Base-by-base conservation (phyloP, 2,888 invertebrate genomes). In the Drosophila kambysellisi region DNA sequence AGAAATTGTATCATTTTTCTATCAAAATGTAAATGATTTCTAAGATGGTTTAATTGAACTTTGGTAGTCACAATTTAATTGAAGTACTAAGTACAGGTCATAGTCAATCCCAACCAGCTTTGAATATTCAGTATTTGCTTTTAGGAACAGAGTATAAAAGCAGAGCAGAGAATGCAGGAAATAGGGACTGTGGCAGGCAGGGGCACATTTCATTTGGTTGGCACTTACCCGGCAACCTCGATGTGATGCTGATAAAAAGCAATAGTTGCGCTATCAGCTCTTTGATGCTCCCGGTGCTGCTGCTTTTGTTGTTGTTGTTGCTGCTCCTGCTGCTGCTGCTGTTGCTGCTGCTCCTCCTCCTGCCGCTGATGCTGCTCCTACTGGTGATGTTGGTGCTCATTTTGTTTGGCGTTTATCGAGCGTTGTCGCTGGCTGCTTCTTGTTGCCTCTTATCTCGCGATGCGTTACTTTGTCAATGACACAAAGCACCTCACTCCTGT, bases 221-320 rank as follows among this genome's bases (percentile, higher is more conserved):
- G 76, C 75, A 91, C 91, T 91, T 91, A 91, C 91, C 91, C 87
- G 90, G 82, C 78, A 91, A 91, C 81, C 75, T 63, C 64, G 87
- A 84, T 87, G 88, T 83, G 82, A 90, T 84, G 91, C 91, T 84
- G 90, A 88, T 88, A 82, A 89, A 69, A 71, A 85, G 86, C 85
- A 86, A 83, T 85, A 87, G 82, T 81, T 87, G 84, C 61, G 77
- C 72, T 77, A 83, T 83, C 83, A 75, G 63, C 70, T 65, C 64
- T 62, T 65, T 74, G 74, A 73, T 81, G 73, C 66, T 70, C 52
- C 71, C 48, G 52, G 39, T 62, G 52, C 43, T 72, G 53, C 30
- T 70, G 41, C 41, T 60, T 66, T 56, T 74, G 71, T 17, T 50
- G 30, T 9, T 50, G 30, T 1, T 48, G 15, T 56, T 73, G 32